Conservation (phyloP, 2,888 invertebrate species). For the Nomada lathburiana region DNA sequence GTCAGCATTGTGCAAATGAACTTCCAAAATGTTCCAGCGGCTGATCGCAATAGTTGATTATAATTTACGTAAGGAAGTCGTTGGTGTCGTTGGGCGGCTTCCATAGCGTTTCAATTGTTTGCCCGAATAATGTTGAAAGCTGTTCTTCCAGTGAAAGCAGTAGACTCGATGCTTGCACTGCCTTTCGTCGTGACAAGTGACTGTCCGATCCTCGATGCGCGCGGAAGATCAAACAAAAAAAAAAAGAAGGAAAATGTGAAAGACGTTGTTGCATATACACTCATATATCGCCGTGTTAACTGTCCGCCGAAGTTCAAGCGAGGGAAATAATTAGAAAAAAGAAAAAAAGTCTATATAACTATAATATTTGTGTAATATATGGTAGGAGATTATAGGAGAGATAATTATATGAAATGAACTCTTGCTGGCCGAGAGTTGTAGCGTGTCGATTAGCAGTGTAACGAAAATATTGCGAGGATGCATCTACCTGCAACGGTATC, state of each 20-base stretch:
- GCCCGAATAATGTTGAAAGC: too few species aligned
- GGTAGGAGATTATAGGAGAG: slow-evolving; percentile 13
- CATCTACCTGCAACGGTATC: slow-evolving; percentile 18
- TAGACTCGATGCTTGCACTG: slow-evolving; percentile 80
- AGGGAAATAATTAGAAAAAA: neutral
- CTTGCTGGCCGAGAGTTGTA: slow-evolving; percentile 79
- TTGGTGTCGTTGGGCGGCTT: too few species aligned
- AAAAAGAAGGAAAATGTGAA: neutral
- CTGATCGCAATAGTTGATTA: too few species aligned
- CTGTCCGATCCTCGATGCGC: slow-evolving; percentile 66
- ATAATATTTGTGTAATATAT: slow-evolving; percentile 9
- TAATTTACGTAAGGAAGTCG: too few species aligned
- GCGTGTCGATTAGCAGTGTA: slow-evolving; percentile 53
- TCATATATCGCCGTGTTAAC: slow-evolving; percentile 54
- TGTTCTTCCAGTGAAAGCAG: slow-evolving; percentile 11
- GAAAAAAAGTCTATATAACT: slow-evolving; percentile 3
- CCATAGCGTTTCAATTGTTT: too few species aligned
- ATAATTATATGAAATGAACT: slow-evolving; percentile 53
- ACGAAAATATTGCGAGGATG: slow-evolving; percentile 46
- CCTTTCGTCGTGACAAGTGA: slow-evolving; percentile 72
- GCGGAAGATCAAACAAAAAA: neutral
- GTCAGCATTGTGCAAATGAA: too few species aligned
- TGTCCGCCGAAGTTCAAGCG: slow-evolving; percentile 29
- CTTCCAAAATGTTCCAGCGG: too few species aligned
- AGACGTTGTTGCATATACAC: slow-evolving; percentile 59